Evolutionary conservation across 2,797 vertebrate species (phyloP).

Genomic region (Zenarchopterus dispar): DNA sequence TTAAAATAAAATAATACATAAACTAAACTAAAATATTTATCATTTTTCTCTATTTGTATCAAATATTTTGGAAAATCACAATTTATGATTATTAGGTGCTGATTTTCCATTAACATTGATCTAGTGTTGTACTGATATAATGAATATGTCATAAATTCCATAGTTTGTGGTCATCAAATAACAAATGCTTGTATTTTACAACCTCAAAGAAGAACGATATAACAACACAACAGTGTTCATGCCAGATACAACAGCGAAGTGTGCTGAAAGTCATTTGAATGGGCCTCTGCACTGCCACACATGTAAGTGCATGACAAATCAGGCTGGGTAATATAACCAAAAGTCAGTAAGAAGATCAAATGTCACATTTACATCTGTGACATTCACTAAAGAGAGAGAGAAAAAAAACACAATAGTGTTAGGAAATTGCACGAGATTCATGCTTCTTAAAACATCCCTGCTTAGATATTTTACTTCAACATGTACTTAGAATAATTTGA

Average conservation of each 20-base stretch:
- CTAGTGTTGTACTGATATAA: too few species aligned
- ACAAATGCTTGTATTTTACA: conserved; percentile 10
- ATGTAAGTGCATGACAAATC: conserved; percentile 22
- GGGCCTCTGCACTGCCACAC: conserved; percentile 26
- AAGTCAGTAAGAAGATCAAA: neutral
- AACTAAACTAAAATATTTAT: too few species aligned
- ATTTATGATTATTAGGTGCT: too few species aligned
- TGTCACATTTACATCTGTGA: conserved; percentile 1
- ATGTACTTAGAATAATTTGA: too few species aligned
- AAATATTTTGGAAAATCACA: too few species aligned
- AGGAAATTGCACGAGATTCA: too few species aligned
- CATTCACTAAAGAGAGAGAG: neutral
- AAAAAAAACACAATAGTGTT: too few species aligned
- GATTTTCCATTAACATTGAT: too few species aligned
- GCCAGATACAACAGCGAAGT: conserved; percentile 16
- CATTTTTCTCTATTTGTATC: too few species aligned
- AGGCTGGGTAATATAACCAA: conserved; percentile 12
- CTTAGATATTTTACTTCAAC: too few species aligned
- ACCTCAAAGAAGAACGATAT: conserved; percentile 21
- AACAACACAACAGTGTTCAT: conserved; percentile 7
- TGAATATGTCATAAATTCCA: neutral
- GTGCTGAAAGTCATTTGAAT: conserved; percentile 5
- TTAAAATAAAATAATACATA: too few species aligned
- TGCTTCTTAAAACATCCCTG: too few species aligned
- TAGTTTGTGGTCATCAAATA: conserved; percentile 44